Evolutionary conservation across 2,113 vertebrate genomes (phyloP).

Genomic region (Cepphus grylle): DNA sequence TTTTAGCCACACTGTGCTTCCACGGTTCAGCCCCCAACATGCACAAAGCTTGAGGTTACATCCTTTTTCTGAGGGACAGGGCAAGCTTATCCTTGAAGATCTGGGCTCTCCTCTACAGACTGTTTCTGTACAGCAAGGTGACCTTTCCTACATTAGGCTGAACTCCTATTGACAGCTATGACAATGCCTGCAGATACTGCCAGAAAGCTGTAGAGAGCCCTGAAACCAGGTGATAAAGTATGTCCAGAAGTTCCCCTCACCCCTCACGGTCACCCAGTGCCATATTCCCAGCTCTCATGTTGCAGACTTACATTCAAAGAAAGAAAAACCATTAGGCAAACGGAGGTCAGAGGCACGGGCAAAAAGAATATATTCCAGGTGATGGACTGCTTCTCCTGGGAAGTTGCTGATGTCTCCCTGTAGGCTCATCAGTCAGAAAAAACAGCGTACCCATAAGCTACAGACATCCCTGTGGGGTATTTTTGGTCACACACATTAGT

Average conservation of each 20-base stretch:
- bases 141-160: background rate
- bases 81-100: background rate
- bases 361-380: background rate
- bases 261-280: no score
- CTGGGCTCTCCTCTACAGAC: background rate
- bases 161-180: background rate
- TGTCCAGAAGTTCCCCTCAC: background rate
- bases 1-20: background rate
- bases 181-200: background rate
- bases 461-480: background rate
- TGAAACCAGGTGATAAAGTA: background rate
- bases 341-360: background rate
- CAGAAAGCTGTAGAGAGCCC: background rate
- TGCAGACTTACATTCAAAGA: background rate
- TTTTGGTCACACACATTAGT: background rate
- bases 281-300: background rate
- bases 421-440: background rate
- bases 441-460: no score
- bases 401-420: background rate
- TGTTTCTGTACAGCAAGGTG: background rate
- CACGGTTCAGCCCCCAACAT: rapidly evolving
- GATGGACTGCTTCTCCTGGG: background rate
- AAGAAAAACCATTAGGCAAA: background rate
- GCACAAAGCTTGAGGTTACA: background rate
- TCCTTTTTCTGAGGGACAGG: background rate